Conservation (phyloP, 2,888 invertebrate genomes). For the Ectemnius continuus region DNA sequence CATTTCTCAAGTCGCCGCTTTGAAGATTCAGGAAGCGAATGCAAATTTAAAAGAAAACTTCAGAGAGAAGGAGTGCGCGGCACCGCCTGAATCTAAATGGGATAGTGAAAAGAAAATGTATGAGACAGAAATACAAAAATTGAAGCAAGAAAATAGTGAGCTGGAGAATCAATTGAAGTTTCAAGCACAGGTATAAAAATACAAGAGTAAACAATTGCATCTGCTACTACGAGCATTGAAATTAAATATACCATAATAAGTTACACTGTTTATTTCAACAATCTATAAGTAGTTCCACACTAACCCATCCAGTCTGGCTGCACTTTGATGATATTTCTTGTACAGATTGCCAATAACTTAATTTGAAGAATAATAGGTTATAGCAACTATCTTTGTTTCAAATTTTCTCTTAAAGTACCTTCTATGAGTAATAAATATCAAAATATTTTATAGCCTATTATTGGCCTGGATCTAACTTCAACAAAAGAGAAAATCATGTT, state of each 20-base stretch:
- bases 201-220: too few species aligned
- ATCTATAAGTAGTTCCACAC: too few species aligned
- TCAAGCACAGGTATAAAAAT: conserved; percentile 84
- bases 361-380: too few species aligned
- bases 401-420: too few species aligned
- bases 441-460: too few species aligned
- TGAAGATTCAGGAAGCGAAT: conserved; percentile 81
- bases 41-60: conserved; percentile 30
- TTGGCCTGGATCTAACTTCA: too few species aligned
- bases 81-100: conserved; percentile 69
- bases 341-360: too few species aligned
- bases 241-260: conserved; percentile 11
- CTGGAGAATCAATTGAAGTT: conserved; percentile 90
- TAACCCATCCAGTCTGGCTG: too few species aligned
- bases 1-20: conserved; percentile 85
- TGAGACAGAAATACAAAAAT: conserved; percentile 82
- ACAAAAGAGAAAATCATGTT: too few species aligned
- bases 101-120: conserved; percentile 79
- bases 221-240: conserved; percentile 3
- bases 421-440: too few species aligned
- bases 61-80: conserved; percentile 43
- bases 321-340: too few species aligned
- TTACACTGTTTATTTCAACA: conserved; percentile 19
- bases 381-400: too few species aligned
- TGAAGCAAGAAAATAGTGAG: conserved; percentile 85